Evolutionary conservation across 2,888 invertebrate species (phyloP).

Genomic region (Exephanes ischioxanthus): DNA sequence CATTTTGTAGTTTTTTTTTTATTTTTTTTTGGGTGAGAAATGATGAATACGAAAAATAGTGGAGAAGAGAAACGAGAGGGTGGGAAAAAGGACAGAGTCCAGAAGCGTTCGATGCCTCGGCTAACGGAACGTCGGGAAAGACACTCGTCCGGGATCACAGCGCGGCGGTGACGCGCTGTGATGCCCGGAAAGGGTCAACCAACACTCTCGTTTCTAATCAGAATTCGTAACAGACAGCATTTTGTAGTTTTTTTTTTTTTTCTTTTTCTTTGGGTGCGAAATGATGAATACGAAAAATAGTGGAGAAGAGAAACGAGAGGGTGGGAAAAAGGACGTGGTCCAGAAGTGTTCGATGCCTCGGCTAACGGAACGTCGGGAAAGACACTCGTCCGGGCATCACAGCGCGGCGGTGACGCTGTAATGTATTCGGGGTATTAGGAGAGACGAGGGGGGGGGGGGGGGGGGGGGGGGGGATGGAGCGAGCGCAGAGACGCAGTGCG

Average conservation of each 20-base stretch:
- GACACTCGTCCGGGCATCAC: not conserved
- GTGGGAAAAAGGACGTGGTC: conserved; percentile 21
- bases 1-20: not conserved
- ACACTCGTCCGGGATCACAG: not conserved
- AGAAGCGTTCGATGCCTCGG: conserved; percentile 44
- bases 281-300: conserved; percentile 16
- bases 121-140: conserved; percentile 33
- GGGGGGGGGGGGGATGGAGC: conserved; percentile 5
- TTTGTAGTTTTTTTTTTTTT: not conserved
- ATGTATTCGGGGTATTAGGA: conserved; percentile 48
- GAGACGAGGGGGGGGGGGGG: conserved; percentile 16
- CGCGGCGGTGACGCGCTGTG: not conserved
- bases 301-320: not conserved
- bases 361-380: conserved; percentile 34
- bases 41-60: conserved; percentile 11
- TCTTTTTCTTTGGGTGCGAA: conserved; percentile 14
- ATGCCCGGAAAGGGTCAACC: too few species aligned
- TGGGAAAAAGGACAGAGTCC: conserved; percentile 25
- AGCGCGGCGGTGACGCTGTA: conserved; percentile 7
- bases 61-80: not conserved
- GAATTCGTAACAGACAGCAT: conserved; percentile 48
- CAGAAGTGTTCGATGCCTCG: conserved; percentile 45
- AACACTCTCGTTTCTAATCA: conserved; percentile 64
- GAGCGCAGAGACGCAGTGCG: not conserved
- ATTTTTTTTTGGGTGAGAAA: conserved; percentile 5